Evolutionary conservation across 2,888 invertebrate genomes (phyloP).

Genomic region (Caenorhabditis macrosperma): DNA sequence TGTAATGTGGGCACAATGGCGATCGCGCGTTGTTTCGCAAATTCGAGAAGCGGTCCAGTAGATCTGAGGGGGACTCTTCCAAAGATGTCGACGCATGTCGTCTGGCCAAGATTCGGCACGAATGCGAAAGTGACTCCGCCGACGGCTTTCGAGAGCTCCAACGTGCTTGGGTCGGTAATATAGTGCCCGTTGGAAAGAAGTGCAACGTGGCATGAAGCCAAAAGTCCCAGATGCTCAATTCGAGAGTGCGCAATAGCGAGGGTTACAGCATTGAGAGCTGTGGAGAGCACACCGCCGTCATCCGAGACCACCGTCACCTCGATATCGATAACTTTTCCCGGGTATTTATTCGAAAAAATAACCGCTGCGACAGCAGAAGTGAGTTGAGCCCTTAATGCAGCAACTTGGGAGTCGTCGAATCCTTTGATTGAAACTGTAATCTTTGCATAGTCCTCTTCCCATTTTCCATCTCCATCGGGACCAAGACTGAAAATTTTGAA

Average conservation of each 20-base stretch:
- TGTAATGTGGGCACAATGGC: constrained; percentile 38
- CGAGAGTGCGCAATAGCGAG: constrained; percentile 68
- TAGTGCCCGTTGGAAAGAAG: constrained; percentile 9
- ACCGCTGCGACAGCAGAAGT: constrained; percentile 57
- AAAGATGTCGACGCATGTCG: too few species aligned
- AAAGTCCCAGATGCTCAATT: constrained; percentile 60
- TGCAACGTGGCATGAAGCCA: constrained; percentile 35
- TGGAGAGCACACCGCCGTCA: constrained; percentile 66
- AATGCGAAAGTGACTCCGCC: constrained; percentile 45
- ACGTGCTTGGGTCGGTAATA: constrained; percentile 36
- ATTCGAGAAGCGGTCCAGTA: constrained; percentile 39
- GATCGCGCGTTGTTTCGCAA: constrained; percentile 36
- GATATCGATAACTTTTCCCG: constrained; percentile 64
- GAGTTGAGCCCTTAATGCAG: constrained; percentile 59
- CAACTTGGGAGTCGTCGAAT: constrained; percentile 40
- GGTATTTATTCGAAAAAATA: constrained; percentile 64
- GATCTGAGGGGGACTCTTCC: too few species aligned
- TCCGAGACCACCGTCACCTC: constrained; percentile 65
- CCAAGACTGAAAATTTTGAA: constrained; percentile 37
- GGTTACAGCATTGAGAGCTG: constrained; percentile 56
- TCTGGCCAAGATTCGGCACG: constrained; percentile 45
- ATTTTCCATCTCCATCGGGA: constrained; percentile 56
- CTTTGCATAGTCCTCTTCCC: constrained; percentile 55
- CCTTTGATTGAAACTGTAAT: constrained; percentile 49
- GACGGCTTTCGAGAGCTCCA: not conserved